phyloP scores from a whole-genome alignment of 2,113 vertebrate genomes.

The Pachyramphus minor region DNA sequence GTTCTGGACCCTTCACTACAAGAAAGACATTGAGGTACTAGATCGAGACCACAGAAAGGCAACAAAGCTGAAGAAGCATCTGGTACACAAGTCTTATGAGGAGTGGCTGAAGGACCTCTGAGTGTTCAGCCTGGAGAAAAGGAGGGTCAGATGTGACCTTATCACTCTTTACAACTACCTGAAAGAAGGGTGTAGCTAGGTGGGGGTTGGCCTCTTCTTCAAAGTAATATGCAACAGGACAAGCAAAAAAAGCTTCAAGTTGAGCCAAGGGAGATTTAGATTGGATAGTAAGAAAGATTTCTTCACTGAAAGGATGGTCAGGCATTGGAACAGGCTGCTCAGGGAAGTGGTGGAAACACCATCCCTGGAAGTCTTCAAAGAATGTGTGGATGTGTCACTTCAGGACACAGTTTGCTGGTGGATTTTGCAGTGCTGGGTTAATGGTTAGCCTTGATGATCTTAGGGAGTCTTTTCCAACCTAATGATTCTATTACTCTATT shows the following conservation, averaged over 20 bases:
- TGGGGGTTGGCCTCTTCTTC: background rate
- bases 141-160: background rate
- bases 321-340: background rate
- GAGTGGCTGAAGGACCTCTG: background rate
- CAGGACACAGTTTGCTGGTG: background rate
- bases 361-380: background rate
- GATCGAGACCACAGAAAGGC: background rate
- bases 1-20: background rate
- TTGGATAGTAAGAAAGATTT: background rate
- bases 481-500: too few relatives aligned
- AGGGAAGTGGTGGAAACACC: background rate
- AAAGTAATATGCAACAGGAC: background rate
- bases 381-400: accelerated
- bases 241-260: background rate
- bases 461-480: too few relatives aligned
- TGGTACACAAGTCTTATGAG: background rate
- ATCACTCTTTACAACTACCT: accelerated
- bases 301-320: background rate
- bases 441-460: background rate
- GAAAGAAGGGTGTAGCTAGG: background rate
- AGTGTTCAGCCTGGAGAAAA: background rate
- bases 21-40: background rate
- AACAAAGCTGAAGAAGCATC: background rate
- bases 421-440: background rate
- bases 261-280: background rate